Evolutionary conservation across 2,888 invertebrate species (phyloP).

Genomic region (Sipha maydis): DNA sequence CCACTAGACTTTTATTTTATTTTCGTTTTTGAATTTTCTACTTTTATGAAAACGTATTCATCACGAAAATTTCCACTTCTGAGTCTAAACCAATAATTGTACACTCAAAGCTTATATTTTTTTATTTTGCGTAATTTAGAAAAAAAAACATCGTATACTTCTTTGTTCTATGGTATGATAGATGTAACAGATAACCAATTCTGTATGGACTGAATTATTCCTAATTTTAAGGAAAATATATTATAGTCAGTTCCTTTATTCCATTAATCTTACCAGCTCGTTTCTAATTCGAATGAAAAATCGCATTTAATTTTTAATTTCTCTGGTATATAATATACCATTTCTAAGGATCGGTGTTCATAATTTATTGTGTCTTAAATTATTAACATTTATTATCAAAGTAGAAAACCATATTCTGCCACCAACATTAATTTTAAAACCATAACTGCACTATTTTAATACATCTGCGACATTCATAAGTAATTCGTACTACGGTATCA

Average conservation of each 20-base stretch:
- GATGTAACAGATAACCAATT: background rate
- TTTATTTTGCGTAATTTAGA: background rate
- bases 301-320: slow-evolving; percentile 13
- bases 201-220: background rate
- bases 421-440: background rate
- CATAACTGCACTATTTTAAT: background rate
- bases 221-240: background rate
- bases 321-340: background rate
- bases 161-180: background rate
- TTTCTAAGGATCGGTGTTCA: background rate
- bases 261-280: background rate
- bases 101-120: background rate
- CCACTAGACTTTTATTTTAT: background rate
- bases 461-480: background rate
- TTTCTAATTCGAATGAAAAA: slow-evolving; percentile 12
- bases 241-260: background rate
- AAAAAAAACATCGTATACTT: background rate
- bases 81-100: background rate
- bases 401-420: background rate
- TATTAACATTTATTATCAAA: background rate
- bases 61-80: background rate
- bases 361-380: background rate
- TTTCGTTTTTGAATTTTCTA: background rate
- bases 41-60: background rate
- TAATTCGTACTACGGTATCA: background rate